Evolutionary conservation across 2,797 vertebrate genomes (phyloP).

Genomic region (Uromys caudimaculatus): DNA sequence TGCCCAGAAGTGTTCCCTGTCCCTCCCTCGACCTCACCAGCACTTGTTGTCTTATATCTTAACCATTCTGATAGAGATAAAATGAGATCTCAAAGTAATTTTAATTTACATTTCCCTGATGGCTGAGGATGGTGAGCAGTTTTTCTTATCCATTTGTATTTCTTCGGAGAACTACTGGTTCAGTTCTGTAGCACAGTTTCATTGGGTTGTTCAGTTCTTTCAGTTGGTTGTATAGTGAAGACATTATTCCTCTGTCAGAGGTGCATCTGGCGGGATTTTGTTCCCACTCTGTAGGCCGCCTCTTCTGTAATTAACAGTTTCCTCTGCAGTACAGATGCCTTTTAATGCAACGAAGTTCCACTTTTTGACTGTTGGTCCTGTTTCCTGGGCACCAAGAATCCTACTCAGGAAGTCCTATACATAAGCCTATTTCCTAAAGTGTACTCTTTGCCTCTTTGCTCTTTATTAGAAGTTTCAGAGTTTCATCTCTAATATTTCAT

Average conservation of each 20-base stretch:
- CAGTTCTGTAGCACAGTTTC: not conserved
- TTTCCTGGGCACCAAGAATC: not conserved
- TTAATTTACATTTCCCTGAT: not conserved
- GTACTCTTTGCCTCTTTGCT: no score
- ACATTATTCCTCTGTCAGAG: not conserved
- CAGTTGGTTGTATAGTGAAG: not conserved
- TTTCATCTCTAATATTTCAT: not conserved
- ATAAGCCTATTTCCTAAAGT: not conserved
- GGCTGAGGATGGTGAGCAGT: not conserved
- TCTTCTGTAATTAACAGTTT: not conserved
- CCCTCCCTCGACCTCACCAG: no score
- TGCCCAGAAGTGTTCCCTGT: not conserved
- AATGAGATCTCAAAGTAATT: not conserved
- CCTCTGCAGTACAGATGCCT: not conserved
- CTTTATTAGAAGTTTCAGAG: not conserved
- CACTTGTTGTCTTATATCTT: not conserved
- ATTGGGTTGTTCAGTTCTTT: not conserved
- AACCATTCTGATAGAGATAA: not conserved
- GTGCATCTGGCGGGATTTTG: not conserved
- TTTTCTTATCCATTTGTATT: not conserved
- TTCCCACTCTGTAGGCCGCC: not conserved
- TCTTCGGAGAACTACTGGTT: no score
- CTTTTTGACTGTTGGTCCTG: not conserved
- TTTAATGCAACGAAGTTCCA: not conserved
- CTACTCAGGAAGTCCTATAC: not conserved